These are phyloP conservation scores for Cabera pusaria DNA, from an alignment of 2,888 invertebrate species.

Conservation along the genomic window DNA sequence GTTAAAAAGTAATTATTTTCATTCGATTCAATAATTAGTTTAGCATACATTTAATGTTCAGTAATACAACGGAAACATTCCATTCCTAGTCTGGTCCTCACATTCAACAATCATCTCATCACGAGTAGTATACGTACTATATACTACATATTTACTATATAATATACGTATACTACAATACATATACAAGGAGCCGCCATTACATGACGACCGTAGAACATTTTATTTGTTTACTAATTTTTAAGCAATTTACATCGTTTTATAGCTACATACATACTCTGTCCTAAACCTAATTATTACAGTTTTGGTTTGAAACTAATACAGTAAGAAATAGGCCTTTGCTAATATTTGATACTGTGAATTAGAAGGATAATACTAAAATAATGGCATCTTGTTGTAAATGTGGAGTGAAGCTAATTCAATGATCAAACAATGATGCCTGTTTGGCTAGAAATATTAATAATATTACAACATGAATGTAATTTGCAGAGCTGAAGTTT, in stretches of 20 bases:
- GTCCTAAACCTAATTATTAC: slow-evolving; percentile 33
- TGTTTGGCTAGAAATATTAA: no score
- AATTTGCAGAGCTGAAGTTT: no score
- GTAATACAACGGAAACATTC: slow-evolving; percentile 41
- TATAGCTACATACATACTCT: slow-evolving; percentile 46
- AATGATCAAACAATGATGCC: no score
- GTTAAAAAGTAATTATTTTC: no score
- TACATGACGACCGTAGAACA: slow-evolving; percentile 53
- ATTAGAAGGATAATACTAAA: no score
- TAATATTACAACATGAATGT: no score
- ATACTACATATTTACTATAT: no score
- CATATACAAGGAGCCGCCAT: slow-evolving; percentile 60
- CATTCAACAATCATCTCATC: slow-evolving; percentile 35
- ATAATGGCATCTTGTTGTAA: no score
- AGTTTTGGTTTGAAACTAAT: slow-evolving; percentile 24
- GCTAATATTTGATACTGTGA: no score
- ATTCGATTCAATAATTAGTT: no score
- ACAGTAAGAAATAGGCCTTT: background rate
- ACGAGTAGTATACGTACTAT: slow-evolving; percentile 8
- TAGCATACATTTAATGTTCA: no score
- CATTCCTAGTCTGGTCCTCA: slow-evolving; percentile 49
- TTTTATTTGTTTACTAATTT: slow-evolving; percentile 43
- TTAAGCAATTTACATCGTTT: slow-evolving; percentile 55
- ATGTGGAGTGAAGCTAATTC: no score
- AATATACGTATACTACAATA: slow-evolving; percentile 57